These are phyloP conservation scores for Anas flavirostris DNA, from an alignment of 2,797 vertebrate species.

Conservation along the genomic window DNA sequence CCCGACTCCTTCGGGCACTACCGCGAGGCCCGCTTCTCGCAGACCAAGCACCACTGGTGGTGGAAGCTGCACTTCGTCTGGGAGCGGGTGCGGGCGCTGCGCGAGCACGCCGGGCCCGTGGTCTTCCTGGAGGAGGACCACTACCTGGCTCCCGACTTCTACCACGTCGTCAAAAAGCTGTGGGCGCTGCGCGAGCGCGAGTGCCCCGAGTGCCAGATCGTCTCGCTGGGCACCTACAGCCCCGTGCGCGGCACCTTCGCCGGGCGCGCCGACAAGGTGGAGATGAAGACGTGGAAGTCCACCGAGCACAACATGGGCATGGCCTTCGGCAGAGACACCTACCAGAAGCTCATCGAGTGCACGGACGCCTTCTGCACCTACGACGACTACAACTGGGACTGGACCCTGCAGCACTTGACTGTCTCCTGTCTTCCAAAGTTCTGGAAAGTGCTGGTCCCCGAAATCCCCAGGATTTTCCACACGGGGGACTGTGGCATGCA, in stretches of 20 bases:
- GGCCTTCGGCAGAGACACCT: slow-evolving; percentile 89
- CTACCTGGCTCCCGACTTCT: slow-evolving; percentile 91
- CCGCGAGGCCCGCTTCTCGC: slow-evolving; percentile 95
- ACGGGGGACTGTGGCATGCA: slow-evolving; percentile 99
- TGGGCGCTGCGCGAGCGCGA: slow-evolving; percentile 82
- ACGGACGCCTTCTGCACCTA: slow-evolving; percentile 96
- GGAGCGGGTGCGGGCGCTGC: slow-evolving; percentile 89
- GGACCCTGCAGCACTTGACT: slow-evolving; percentile 95
- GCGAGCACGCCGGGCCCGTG: slow-evolving; percentile 86
- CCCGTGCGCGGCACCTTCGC: slow-evolving; percentile 83
- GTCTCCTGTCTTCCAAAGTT: slow-evolving; percentile 92
- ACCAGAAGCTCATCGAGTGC: slow-evolving; percentile 91
- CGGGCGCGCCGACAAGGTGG: slow-evolving; percentile 90
- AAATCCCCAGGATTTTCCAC: slow-evolving; percentile 93
- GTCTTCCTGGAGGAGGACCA: slow-evolving; percentile 97
- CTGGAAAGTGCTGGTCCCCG: slow-evolving; percentile 96
- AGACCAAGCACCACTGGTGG: slow-evolving; percentile 99
- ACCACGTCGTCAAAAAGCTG: slow-evolving; percentile 90
- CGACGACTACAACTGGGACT: slow-evolving; percentile 99
- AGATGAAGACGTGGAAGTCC: slow-evolving; percentile 97
- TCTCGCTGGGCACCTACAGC: slow-evolving; percentile 91
- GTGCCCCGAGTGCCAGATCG: slow-evolving; percentile 91
- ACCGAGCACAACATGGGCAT: slow-evolving; percentile 99
- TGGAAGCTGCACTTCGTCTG: slow-evolving; percentile 99
- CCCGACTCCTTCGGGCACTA: slow-evolving; percentile 98